phyloP scores from a whole-genome alignment of 2,888 invertebrate genomes.

The Hydraecia micacea region DNA sequence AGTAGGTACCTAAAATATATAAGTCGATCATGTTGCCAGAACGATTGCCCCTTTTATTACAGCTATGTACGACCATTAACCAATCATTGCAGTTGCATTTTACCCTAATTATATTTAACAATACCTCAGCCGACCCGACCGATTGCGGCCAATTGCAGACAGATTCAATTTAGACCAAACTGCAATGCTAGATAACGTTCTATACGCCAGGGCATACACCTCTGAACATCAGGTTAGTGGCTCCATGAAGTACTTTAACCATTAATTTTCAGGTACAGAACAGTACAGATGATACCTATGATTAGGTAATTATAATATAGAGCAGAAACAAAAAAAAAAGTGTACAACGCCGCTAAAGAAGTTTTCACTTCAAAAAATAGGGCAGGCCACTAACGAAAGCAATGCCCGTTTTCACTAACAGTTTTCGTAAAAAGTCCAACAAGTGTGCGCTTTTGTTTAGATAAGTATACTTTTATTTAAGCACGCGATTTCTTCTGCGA shows the following conservation, averaged over 20 bases:
- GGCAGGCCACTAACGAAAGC: too few species aligned
- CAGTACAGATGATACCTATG: not conserved
- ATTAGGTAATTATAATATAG: not conserved
- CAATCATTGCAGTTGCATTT: constrained; percentile 18
- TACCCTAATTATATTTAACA: constrained; percentile 47
- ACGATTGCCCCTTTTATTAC: not conserved
- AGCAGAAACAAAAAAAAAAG: not conserved
- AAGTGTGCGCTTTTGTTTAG: too few species aligned
- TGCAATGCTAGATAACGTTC: constrained; percentile 94
- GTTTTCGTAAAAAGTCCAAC: not conserved
- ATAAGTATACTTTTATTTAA: too few species aligned
- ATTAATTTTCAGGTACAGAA: not conserved
- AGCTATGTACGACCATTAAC: not conserved
- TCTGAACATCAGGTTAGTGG: constrained; percentile 93
- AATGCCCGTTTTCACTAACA: too few species aligned
- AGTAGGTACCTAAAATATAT: too few species aligned
- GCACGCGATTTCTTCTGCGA: too few species aligned
- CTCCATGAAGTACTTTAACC: not conserved
- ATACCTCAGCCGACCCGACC: constrained; percentile 92
- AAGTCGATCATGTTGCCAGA: not conserved
- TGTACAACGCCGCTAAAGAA: too few species aligned
- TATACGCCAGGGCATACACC: constrained; percentile 95
- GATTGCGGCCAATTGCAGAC: constrained; percentile 93
- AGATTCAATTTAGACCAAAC: constrained; percentile 94
- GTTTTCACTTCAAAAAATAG: too few species aligned